A percentile compares a stretch with the other conserved stretches of the same genome.
These are phyloP conservation scores for Nebria ingens DNA, from an alignment of 1,140 invertebrate species.

Conservation along the genomic window DNA sequence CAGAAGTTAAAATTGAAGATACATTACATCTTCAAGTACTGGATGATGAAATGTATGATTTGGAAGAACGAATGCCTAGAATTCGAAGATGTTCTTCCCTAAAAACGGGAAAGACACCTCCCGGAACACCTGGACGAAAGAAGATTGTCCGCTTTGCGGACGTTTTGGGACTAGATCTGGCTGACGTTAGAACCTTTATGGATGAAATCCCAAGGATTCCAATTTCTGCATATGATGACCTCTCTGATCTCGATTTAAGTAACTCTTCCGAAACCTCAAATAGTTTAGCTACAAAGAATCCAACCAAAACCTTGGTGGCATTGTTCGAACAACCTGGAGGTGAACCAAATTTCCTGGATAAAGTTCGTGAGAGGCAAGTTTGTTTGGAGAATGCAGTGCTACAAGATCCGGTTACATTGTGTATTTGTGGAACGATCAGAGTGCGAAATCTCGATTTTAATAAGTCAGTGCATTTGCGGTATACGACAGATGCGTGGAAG, in stretches of 20 bases:
- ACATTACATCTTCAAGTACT: conserved; percentile 5
- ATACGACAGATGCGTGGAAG: conserved; percentile 77
- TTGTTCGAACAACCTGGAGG: conserved; percentile 76
- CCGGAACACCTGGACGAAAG: conserved; percentile 76
- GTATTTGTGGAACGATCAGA: conserved; percentile 75
- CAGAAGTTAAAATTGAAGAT: conserved; percentile 16
- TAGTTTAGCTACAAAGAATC: conserved; percentile 2
- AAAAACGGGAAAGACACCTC: conserved; percentile 84
- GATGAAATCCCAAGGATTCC: conserved; percentile 83
- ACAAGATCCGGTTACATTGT: conserved; percentile 55
- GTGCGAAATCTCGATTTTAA: conserved; percentile 86
- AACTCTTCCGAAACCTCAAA: conserved; percentile 27
- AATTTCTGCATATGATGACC: conserved; percentile 69
- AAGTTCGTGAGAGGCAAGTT: conserved; percentile 58
- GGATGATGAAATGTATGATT: conserved; percentile 29
- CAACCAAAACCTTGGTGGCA: conserved; percentile 44
- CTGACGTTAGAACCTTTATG: conserved; percentile 78
- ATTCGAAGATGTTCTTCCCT: conserved; percentile 73
- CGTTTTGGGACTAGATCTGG: conserved; percentile 83
- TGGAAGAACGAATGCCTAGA: conserved; percentile 44
- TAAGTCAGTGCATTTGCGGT: conserved; percentile 80
- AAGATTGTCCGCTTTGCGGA: conserved; percentile 95
- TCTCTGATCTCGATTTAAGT: conserved; percentile 43
- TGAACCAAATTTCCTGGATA: conserved; percentile 64
- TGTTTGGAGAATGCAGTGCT: conserved; percentile 77